A percentile compares a stretch with the other conserved stretches of the same genome.
Conservation (phyloP, 2,888 invertebrate species). For the Brachylomia viminalis region DNA sequence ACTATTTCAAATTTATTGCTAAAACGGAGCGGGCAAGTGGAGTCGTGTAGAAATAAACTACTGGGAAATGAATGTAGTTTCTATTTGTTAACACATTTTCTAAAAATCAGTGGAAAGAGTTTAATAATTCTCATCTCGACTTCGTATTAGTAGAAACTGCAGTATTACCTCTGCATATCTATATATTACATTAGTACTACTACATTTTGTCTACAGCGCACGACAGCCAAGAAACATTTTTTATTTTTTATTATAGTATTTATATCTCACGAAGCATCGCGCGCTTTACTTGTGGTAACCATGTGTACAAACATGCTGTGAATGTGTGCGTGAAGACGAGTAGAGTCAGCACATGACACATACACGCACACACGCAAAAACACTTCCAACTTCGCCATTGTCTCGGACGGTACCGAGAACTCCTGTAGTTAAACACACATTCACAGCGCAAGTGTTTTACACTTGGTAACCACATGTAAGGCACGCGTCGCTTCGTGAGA, state of each 20-base stretch:
- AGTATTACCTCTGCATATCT: not conserved
- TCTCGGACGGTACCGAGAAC: too few species aligned
- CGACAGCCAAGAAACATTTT: not conserved
- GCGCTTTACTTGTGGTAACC: not conserved
- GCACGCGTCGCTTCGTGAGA: not conserved
- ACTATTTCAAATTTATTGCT: conserved; percentile 7
- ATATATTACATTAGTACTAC: not conserved
- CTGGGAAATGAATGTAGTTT: not conserved
- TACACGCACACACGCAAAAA: too few species aligned
- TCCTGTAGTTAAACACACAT: not conserved
- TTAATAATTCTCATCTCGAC: not conserved
- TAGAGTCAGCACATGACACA: too few species aligned
- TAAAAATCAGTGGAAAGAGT: not conserved
- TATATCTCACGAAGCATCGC: not conserved
- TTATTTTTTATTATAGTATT: not conserved
- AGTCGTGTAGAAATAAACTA: not conserved
- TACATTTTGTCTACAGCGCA: not conserved
- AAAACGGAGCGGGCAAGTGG: not conserved
- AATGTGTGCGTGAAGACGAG: not conserved
- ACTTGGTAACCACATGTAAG: not conserved
- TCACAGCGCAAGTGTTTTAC: not conserved
- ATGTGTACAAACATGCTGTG: not conserved
- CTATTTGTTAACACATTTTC: not conserved
- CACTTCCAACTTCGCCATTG: too few species aligned
- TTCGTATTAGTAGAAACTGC: not conserved